Percentiles rank a stretch among this genome's conserved stretches.
Conservation (phyloP, 2,113 vertebrate species). For the Sebastes fasciatus region DNA sequence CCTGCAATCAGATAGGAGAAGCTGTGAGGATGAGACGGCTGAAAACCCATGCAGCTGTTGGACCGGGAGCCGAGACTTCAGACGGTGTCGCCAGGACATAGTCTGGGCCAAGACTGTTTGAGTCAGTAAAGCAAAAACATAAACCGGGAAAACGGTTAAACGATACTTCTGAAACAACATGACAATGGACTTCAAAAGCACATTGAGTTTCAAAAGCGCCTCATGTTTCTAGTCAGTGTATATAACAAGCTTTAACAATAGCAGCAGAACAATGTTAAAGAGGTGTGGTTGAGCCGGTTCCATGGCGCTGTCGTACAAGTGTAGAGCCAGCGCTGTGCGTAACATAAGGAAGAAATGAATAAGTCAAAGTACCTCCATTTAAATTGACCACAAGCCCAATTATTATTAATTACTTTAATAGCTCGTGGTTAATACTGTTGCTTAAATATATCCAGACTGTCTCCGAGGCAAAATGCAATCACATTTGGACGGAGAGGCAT, state of each 20-base stretch:
- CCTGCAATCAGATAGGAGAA: slow-evolving; percentile 60
- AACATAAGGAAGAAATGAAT: slow-evolving; percentile 33
- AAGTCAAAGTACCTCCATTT: slow-evolving; percentile 37
- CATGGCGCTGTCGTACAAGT: slow-evolving; percentile 6
- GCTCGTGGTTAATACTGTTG: slow-evolving; percentile 50
- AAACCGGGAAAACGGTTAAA: slow-evolving; percentile 7
- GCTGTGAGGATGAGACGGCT: slow-evolving; percentile 34
- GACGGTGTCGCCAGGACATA: slow-evolving; percentile 4
- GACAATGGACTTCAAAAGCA: slow-evolving; percentile 3
- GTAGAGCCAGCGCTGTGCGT: slow-evolving; percentile 1
- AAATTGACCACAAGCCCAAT: slow-evolving; percentile 61
- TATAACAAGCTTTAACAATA: background rate
- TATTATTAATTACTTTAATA: slow-evolving; percentile 75
- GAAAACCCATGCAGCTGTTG: slow-evolving; percentile 37
- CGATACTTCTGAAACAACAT: slow-evolving; percentile 30
- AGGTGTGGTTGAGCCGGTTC: background rate
- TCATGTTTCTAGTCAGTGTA: background rate
- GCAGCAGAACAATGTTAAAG: slow-evolving; percentile 20
- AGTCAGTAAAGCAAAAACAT: background rate
- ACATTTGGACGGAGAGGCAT: slow-evolving; percentile 26
- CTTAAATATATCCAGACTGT: slow-evolving; percentile 70
- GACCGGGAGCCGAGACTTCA: slow-evolving; percentile 5
- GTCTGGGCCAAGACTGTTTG: background rate
- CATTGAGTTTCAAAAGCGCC: background rate
- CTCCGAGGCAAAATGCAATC: slow-evolving; percentile 50